Base-by-base conservation (phyloP, 1,140 invertebrate species). In the Zaprionus taronus region DNA sequence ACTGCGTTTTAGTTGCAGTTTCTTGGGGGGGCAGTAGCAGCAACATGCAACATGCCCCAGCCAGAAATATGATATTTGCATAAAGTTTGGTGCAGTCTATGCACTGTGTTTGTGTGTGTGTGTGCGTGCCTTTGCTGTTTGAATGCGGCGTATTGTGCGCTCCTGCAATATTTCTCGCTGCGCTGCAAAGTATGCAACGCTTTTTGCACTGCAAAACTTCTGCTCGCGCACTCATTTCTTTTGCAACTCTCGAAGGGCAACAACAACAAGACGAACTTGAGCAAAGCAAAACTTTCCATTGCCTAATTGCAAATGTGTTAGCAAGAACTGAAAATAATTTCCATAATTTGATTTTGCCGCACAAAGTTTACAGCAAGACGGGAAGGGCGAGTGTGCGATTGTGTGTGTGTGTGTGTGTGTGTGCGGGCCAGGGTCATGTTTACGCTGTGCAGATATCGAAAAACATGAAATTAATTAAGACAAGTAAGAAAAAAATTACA, bases 1-100 rank as follows among this genome's bases (percentile, higher is more conserved):
- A 81, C 69, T 89, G 85, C 79, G 57, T 85, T 89, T 89, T 90
- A 82, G 85, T 85, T 85, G 76, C 76, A 90, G 62, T 74, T 83
- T 78, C 83, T 77, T 85, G 56, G 20, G n/a, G n/a, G 17, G 51
- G 60, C 60, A 15, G 34, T 38, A 26, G 56, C 57, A 60, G 62
- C n/a, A 38, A 38, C 36, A 38, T 63, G 22, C 47, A 47, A 47
- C 41, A 47, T n/a, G 36, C 47, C 53, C 11, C 17, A 15, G 31
- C 15, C n/a, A 34, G 36, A 55, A 28, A 53, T 47, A 69, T 66
- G 55, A 69, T 75, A 75, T 70, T 81, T 85, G 49, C 69, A 57
- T 72, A 76, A 73, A 81, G 70, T 77, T 73, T 49, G 51, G 20
- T 31, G 44, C 44, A 58, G 58, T 63, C 22, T 56, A 74, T 11